Conservation (phyloP, 2,888 invertebrate genomes). For the Acleris cristana region DNA sequence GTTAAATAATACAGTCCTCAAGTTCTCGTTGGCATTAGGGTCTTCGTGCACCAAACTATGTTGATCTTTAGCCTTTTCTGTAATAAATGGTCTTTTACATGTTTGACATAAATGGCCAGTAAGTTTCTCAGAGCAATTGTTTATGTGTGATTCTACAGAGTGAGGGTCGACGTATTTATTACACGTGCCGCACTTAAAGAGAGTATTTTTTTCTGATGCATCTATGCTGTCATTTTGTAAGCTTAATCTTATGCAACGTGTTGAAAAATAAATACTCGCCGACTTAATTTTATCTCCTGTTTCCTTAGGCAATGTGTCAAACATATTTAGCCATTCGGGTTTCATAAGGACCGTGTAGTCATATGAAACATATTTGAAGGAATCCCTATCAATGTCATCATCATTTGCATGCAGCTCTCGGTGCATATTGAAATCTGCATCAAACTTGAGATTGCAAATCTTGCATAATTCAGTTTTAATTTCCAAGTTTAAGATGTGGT, state of each 20-base stretch:
- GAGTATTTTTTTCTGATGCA: slow-evolving; percentile 2
- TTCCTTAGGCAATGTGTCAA: neutral
- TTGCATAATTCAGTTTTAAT: neutral
- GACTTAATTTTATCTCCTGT: neutral
- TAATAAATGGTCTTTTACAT: slow-evolving; percentile 8
- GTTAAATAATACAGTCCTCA: slow-evolving; percentile 16
- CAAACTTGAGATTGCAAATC: neutral
- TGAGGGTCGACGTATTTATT: slow-evolving; percentile 4
- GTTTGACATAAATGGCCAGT: neutral
- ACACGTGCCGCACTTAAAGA: slow-evolving; percentile 19
- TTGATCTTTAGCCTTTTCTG: neutral
- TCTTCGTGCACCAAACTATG: slow-evolving; percentile 5
- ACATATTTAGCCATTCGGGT: slow-evolving; percentile 18
- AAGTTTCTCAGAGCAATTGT: neutral
- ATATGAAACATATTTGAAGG: slow-evolving; percentile 1
- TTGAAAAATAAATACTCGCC: slow-evolving; percentile 17
- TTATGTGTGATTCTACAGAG: slow-evolving; percentile 1
- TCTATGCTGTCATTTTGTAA: neutral
- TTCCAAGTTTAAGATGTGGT: slow-evolving; percentile 9
- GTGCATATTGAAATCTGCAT: slow-evolving; percentile 8
- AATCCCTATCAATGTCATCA: slow-evolving; percentile 3
- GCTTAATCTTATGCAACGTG: slow-evolving; percentile 5
- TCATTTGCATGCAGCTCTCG: slow-evolving; percentile 8
- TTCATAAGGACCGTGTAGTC: slow-evolving; percentile 5
- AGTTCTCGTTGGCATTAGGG: neutral